Percentiles rank a stretch among this genome's conserved stretches.
phyloP scores from a whole-genome alignment of 2,888 invertebrate species.

The Lucinisca nassula region DNA sequence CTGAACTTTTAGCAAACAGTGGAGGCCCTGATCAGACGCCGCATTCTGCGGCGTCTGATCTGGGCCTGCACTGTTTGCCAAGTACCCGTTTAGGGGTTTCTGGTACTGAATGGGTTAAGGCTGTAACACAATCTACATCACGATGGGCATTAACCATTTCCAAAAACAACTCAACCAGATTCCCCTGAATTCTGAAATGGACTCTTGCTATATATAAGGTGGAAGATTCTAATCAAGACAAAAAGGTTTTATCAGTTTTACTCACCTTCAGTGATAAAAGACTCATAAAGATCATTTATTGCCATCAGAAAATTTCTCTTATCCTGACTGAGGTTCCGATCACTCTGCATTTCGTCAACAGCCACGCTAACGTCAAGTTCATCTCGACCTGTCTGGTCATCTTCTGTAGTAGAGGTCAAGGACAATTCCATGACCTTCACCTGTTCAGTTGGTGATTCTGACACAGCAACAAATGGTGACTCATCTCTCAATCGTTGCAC shows the following conservation, averaged over 20 bases:
- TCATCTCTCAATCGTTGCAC: constrained; percentile 1
- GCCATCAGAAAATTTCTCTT: background rate
- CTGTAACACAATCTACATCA: no score
- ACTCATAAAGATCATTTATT: background rate
- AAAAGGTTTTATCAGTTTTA: background rate
- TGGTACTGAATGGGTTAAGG: no score
- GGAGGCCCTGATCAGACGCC: no score
- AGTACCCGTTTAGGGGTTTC: no score
- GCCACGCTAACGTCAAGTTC: background rate
- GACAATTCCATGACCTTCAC: constrained; percentile 44
- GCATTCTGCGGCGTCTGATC: no score
- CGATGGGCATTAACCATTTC: no score
- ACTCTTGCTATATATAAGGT: no score
- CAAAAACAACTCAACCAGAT: no score
- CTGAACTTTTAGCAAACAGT: no score
- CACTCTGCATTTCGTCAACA: background rate
- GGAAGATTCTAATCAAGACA: no score
- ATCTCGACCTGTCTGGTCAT: background rate
- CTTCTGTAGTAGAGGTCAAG: background rate
- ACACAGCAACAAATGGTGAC: background rate
- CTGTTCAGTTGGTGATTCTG: constrained; percentile 23
- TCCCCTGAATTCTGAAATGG: no score
- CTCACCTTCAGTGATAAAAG: background rate
- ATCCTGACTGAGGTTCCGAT: background rate
- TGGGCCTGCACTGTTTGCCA: no score